These are phyloP conservation scores for Noctua janthina DNA, from an alignment of 2,888 invertebrate species.

Conservation along the genomic window DNA sequence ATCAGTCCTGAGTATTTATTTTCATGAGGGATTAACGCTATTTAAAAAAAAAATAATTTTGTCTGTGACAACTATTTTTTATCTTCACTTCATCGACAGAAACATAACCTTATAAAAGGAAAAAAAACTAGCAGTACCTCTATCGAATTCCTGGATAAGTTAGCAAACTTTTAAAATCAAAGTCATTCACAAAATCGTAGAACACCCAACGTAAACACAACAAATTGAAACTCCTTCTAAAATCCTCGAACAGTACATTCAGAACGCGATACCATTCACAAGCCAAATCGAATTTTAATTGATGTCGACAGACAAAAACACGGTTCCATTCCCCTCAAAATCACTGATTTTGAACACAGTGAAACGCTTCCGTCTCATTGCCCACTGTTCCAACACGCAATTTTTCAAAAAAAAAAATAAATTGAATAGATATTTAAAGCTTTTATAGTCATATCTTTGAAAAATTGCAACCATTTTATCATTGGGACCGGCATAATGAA, in stretches of 20 bases:
- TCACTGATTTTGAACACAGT: slow-evolving; percentile 59
- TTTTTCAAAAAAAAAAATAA: slow-evolving; percentile 58
- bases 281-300: slow-evolving; percentile 63
- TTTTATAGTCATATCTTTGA: slow-evolving; percentile 76
- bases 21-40: too few relatives aligned
- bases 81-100: too few relatives aligned
- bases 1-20: too few relatives aligned
- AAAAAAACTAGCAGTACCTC: too few relatives aligned
- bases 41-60: too few relatives aligned
- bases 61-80: too few relatives aligned
- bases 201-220: slow-evolving; percentile 16
- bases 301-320: slow-evolving; percentile 63
- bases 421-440: slow-evolving; percentile 61
- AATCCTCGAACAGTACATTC: slow-evolving; percentile 26
- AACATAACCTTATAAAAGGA: too few relatives aligned
- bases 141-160: too few relatives aligned
- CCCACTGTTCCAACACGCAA: slow-evolving; percentile 46
- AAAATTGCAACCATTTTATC: slow-evolving; percentile 78
- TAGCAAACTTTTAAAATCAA: not conserved
- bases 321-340: slow-evolving; percentile 48
- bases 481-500: slow-evolving; percentile 76
- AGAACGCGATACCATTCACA: slow-evolving; percentile 38
- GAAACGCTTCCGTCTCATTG: slow-evolving; percentile 46
- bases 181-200: slow-evolving; percentile 12
- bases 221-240: slow-evolving; percentile 39